Evolutionary conservation across 2,888 invertebrate species (phyloP), one percentile per base, ranked within the genome.

Genomic region (Fabriciana adippe): DNA sequence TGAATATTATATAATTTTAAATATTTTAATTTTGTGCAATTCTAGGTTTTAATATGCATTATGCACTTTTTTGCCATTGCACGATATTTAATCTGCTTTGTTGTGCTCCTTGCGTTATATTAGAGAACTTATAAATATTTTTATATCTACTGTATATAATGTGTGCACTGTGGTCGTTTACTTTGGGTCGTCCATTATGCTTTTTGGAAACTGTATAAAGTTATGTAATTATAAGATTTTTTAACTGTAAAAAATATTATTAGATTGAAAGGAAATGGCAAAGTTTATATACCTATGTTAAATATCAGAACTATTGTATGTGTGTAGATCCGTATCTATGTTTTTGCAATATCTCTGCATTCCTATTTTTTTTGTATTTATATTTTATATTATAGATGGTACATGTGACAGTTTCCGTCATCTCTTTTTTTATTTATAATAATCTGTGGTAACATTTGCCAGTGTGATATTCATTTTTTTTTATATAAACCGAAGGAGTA

Each of bases 181-280:
- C 45, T 67, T 66, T 59, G 57, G 57, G 55, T 68, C 63, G 70
- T 70, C 68, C 68, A 68, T 68, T n/a, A 54, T 59, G 53, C 59
- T 60, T 66, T 26, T 35, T 18, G 18, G 54, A 16, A 60, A 55
- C 45, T 70, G 53, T 69, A 69, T 56, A 55, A 67, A 59, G 57
- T 60, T 63, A 70, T 66, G 26, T 68, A 73, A 65, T 55, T 50
- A 67, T 65, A 70, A 69, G 67, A 67, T 55, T 55, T 66, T 66
- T 64, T 64, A 67, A 67, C 53, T 72, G 69, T 73, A 72, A 66
- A 71, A 59, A 73, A 70, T 65, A 56, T 68, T 51, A 70, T 68
- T 50, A 66, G 50, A 59, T 53, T 48, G 56, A 64, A 55, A 55
- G 47, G 54, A 64, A 26, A 68, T 67, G 66, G 35, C 47, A 69